Conservation (phyloP, 2,113 vertebrate genomes). For the Apus apus region DNA sequence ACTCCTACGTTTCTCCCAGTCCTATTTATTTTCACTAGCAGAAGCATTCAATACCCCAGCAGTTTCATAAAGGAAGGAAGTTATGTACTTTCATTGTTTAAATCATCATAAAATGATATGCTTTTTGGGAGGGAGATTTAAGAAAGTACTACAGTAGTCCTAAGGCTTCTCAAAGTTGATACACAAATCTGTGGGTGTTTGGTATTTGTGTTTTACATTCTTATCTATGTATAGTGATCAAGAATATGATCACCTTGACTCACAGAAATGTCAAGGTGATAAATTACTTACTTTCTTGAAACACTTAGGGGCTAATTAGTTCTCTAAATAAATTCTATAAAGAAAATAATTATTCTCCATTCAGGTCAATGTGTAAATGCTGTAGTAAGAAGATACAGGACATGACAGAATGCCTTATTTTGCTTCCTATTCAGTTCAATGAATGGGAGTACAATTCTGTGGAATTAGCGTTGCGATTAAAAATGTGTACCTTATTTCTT, state of each 20-base stretch:
- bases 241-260: neutral
- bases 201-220: neutral
- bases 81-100: neutral
- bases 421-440: neutral
- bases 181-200: neutral
- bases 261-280: neutral
- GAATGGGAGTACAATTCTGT: neutral
- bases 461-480: neutral
- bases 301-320: neutral
- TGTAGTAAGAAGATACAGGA: neutral
- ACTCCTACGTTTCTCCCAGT: neutral
- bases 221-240: neutral
- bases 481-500: neutral
- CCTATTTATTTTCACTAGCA: neutral
- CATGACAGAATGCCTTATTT: neutral
- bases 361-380: neutral
- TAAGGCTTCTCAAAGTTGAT: neutral
- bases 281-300: conserved; percentile 21
- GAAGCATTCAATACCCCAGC: neutral
- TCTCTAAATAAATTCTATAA: neutral
- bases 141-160: neutral
- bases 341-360: neutral
- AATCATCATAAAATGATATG: neutral
- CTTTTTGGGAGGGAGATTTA: neutral
- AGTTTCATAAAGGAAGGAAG: neutral